Base-by-base conservation (phyloP, 2,113 vertebrate species). In the Panthera uncia region DNA sequence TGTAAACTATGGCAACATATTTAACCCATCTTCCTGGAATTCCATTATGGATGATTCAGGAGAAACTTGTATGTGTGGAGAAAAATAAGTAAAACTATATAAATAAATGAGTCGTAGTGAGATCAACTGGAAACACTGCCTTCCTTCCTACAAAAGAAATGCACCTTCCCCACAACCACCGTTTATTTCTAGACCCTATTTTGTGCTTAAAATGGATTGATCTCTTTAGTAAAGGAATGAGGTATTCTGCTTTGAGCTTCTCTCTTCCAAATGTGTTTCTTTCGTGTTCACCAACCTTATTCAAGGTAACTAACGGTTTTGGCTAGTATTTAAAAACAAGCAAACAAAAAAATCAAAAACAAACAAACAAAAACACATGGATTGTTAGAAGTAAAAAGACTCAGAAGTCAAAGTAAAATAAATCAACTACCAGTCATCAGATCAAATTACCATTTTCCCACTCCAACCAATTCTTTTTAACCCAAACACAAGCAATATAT, bases 1-100 rank as follows among this genome's bases (percentile, higher is more conserved):
- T 97, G 98, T 98, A 99, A 99, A 98, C 97, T 98, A 97, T 9
- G 90, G 95, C 81, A 98, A 98, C 98, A 98, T 97, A 96, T 96
- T 98, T 98, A 98, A 98, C 94, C 98, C 95, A 97, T 98, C 91
- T 96, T 97, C 94, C 97, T 97, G 92, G 84, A 95, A 98, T 98
- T 97, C 91, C 19, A 91, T 91, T 95, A 95, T 50, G 94, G 63
- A 97, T 94, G 73, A 95, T 80, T 80, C 82, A 94, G 89, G 65
- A 61, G 45, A 88, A 95, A 97, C 10, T 87, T 93, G 48, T 63
- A 29, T 7, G 4, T 48, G 29, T 31, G 33, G 71, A 82, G 74
- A 90, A 90, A 95, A 94, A 50, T 73, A 85, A 57, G 50, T 71
- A 41, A 90, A 55, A 94, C 2, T 4, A 23, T 57, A 84, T 3